Conservation (phyloP, 2,113 vertebrate species). For the Vidua macroura region DNA sequence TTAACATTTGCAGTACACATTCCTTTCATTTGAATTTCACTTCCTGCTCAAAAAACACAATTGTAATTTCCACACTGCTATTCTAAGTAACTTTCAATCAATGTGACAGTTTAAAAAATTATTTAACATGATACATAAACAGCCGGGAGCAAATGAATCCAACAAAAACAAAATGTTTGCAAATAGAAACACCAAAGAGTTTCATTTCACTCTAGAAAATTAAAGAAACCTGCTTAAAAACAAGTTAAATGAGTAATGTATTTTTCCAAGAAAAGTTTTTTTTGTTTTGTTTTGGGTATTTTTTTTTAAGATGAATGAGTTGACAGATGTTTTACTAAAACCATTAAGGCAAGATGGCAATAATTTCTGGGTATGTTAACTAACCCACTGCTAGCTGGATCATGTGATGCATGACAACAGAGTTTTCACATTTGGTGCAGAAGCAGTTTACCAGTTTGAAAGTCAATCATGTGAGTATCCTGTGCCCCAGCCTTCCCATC, state of each 20-base stretch:
- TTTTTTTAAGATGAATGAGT: constrained; percentile 64
- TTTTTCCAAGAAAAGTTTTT: constrained; percentile 30
- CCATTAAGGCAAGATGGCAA: constrained; percentile 63
- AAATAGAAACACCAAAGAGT: constrained; percentile 60
- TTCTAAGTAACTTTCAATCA: constrained; percentile 65
- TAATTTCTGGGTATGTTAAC: constrained; percentile 66
- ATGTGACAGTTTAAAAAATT: constrained; percentile 45
- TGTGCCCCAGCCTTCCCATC: not conserved
- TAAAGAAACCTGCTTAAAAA: constrained; percentile 66
- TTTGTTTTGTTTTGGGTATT: not conserved
- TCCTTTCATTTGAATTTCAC: constrained; percentile 2
- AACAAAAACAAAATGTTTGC: constrained; percentile 59
- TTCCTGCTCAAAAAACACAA: constrained; percentile 6
- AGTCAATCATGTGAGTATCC: constrained; percentile 20
- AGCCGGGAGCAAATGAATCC: constrained; percentile 66
- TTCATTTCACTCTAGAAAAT: constrained; percentile 60
- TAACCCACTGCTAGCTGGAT: constrained; percentile 34
- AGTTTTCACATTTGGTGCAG: not conserved
- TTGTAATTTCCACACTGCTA: not conserved
- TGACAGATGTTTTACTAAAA: constrained; percentile 72
- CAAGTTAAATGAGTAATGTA: constrained; percentile 46
- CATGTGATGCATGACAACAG: constrained; percentile 36
- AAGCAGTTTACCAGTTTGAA: constrained; percentile 38
- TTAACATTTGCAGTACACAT: not conserved
- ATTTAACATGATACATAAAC: constrained; percentile 27